phyloP scores from a whole-genome alignment of 2,888 invertebrate genomes.

The Idaea straminata region DNA sequence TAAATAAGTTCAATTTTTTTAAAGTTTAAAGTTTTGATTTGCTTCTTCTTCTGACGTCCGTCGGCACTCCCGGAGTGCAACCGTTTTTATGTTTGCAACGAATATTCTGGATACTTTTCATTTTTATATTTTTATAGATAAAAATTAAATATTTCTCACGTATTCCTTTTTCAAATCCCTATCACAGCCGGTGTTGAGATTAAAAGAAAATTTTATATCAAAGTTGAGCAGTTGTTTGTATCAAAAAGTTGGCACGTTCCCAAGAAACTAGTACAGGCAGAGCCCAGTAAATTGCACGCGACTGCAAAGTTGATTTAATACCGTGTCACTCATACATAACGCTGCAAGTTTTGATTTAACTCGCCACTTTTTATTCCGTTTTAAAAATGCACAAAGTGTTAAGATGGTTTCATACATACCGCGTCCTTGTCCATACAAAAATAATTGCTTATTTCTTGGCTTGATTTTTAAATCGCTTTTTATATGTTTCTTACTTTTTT shows the following conservation, averaged over 20 bases:
- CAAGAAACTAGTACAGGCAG: neutral
- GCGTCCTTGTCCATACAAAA: too few relatives aligned
- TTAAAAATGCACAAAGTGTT: neutral
- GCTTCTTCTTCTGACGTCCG: too few relatives aligned
- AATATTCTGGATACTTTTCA: too few relatives aligned
- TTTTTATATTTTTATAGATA: too few relatives aligned
- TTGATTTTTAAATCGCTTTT: too few relatives aligned
- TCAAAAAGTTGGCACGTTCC: neutral
- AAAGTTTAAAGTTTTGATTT: too few relatives aligned
- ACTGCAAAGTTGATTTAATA: neutral
- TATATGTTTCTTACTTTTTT: too few relatives aligned
- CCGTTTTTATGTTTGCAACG: too few relatives aligned
- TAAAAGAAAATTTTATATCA: neutral
- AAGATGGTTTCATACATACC: too few relatives aligned
- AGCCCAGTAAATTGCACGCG: neutral
- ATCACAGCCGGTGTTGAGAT: neutral
- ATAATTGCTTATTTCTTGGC: too few relatives aligned
- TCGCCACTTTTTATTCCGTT: neutral
- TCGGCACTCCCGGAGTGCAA: too few relatives aligned
- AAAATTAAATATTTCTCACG: neutral
- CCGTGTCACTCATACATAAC: neutral
- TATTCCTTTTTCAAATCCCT: neutral
- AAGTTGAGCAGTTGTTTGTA: conserved; percentile 16
- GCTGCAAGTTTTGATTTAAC: neutral
- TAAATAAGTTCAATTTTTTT: too few relatives aligned